These are phyloP conservation scores for Phocides pigmalion DNA, from an alignment of 1,140 invertebrate genomes.

Conservation along the genomic window DNA sequence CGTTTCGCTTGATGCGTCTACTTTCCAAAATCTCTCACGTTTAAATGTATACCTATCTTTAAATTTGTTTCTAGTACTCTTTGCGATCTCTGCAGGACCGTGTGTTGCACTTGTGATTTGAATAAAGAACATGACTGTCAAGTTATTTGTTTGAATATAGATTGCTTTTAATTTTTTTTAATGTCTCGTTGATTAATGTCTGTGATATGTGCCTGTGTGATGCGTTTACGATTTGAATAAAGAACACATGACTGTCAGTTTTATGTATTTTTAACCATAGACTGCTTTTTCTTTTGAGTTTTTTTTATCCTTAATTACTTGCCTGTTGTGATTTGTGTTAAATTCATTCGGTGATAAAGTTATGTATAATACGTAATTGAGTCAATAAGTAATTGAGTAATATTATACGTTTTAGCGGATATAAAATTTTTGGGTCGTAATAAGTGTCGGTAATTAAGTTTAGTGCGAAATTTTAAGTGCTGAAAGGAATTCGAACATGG, in stretches of 20 bases:
- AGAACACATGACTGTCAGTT: too few relatives aligned
- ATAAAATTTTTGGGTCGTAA: neutral
- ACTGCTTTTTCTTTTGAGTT: too few relatives aligned
- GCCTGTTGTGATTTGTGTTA: too few relatives aligned
- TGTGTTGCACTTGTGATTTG: slow-evolving; percentile 4
- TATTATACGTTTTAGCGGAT: neutral
- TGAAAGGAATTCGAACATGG: slow-evolving; percentile 47
- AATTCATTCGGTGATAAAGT: too few relatives aligned
- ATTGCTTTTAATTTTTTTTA: slow-evolving; percentile 14
- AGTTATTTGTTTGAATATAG: slow-evolving; percentile 10
- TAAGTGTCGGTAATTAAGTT: slow-evolving; percentile 21
- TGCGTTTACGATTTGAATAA: too few relatives aligned
- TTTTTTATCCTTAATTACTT: too few relatives aligned
- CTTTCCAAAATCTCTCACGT: slow-evolving; percentile 73
- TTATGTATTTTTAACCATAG: too few relatives aligned
- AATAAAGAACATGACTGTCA: slow-evolving; percentile 2
- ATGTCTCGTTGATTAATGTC: neutral
- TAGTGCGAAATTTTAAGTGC: slow-evolving; percentile 25
- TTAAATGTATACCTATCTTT: slow-evolving; percentile 42
- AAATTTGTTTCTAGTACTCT: slow-evolving; percentile 36
- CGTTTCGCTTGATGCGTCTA: slow-evolving; percentile 64
- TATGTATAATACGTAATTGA: too few relatives aligned
- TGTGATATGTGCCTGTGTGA: too few relatives aligned
- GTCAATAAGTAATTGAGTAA: too few relatives aligned
- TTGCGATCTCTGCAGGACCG: slow-evolving; percentile 13